Conservation (phyloP, 2,888 invertebrate species). For the Pachymerium ferrugineum region DNA sequence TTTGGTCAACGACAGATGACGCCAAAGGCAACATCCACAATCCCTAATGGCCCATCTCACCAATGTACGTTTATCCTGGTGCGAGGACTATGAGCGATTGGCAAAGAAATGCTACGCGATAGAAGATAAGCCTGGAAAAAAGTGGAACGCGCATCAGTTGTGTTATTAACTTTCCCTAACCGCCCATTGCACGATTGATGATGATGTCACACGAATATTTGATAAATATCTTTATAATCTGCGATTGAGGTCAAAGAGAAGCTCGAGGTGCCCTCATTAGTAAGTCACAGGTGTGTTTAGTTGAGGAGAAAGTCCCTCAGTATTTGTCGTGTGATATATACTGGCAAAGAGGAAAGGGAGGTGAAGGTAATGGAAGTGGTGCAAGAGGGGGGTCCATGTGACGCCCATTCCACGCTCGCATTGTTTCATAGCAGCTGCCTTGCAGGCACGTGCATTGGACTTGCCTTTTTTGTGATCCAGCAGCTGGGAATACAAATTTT, state of each 20-base stretch:
- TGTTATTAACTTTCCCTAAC: constrained; percentile 20
- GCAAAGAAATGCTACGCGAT: constrained; percentile 24
- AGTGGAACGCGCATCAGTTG: constrained; percentile 14
- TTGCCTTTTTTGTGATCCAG: background rate
- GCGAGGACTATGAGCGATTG: background rate
- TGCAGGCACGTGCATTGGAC: constrained; percentile 11
- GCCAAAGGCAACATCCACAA: background rate
- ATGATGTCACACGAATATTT: constrained; percentile 16
- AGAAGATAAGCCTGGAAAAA: constrained; percentile 1
- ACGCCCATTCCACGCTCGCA: constrained; percentile 13
- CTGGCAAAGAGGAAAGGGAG: background rate
- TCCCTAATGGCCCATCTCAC: background rate
- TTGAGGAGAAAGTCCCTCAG: constrained; percentile 4
- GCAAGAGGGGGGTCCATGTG: constrained; percentile 4
- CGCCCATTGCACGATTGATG: constrained; percentile 19
- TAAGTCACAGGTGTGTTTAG: constrained; percentile 10
- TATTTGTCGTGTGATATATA: background rate
- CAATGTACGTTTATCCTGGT: background rate
- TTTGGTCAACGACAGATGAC: constrained; percentile 15
- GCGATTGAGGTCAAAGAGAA: constrained; percentile 5
- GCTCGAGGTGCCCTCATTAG: constrained; percentile 20
- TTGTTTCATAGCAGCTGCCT: constrained; percentile 23
- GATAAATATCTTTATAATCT: constrained; percentile 24
- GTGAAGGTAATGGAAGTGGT: constrained; percentile 1
- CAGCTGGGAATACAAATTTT: constrained; percentile 5